A percentile compares a stretch with the other conserved stretches of the same genome.
phyloP scores from a whole-genome alignment of 1,140 invertebrate genomes.

The Apocrypta bakeri region DNA sequence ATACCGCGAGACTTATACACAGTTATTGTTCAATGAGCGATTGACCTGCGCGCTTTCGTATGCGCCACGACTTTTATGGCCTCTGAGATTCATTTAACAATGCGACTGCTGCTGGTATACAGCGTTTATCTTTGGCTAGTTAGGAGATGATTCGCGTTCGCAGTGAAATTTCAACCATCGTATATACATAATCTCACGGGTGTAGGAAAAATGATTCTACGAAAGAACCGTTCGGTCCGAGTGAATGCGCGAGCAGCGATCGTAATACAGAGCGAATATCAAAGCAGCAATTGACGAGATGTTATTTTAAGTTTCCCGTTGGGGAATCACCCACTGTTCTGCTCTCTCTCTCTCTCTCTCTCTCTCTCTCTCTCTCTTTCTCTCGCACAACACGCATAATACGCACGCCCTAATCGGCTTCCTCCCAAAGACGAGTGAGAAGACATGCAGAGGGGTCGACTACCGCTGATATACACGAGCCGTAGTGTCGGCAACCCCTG shows the following conservation, averaged over 20 bases:
- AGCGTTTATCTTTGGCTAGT: neutral
- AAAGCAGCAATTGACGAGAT: conserved; percentile 64
- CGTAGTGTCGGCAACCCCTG: neutral
- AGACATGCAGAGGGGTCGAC: neutral
- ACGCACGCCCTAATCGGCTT: conserved; percentile 71
- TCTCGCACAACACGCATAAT: conserved; percentile 19
- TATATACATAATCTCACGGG: neutral
- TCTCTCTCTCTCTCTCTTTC: neutral
- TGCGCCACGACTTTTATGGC: conserved; percentile 30
- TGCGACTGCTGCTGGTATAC: neutral
- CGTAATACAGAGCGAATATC: conserved; percentile 58
- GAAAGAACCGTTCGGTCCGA: no score
- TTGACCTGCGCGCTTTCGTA: neutral
- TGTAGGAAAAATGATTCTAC: no score
- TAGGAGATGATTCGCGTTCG: neutral
- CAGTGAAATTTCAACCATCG: neutral
- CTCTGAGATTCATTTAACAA: conserved; percentile 26
- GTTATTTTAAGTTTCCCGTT: conserved; percentile 75
- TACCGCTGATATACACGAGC: conserved; percentile 18
- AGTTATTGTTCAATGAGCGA: conserved; percentile 38
- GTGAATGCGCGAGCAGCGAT: neutral
- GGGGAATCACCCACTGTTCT: conserved; percentile 62
- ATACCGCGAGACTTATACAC: conserved; percentile 12
- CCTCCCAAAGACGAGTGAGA: conserved; percentile 47
- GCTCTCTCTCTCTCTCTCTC: no score